Evolutionary conservation across 2,888 invertebrate species (phyloP), one percentile per base, ranked within the genome.

Genomic region (Clostera curtula): DNA sequence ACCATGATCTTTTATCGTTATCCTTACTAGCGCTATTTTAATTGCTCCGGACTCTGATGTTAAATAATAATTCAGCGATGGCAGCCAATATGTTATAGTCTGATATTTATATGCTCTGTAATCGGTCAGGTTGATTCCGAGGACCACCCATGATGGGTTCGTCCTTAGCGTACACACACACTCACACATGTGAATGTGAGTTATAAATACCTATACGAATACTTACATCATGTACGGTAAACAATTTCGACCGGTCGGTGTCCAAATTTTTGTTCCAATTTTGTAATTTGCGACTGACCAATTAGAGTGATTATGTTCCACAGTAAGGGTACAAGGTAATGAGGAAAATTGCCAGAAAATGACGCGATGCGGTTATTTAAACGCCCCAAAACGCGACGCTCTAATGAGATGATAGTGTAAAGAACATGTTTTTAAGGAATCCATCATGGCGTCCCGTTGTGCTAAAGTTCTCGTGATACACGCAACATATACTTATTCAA

Each of bases 81-180:
- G 52, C 53, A 40, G 52, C 49, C 52, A 58, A 62, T 48, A 34
- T 43, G 43, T 47, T 55, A 48, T 49, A 52, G 50, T 49, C 40
- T 48, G 49, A 44, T 49, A 48, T 49, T 60, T 73, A 71, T 71
- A 48, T 72, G 66, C 61, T 59, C 60, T 55, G 57, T 70, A 73
- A 71, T 67, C 69, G 70, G 56, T 53, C 63, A 63, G 56, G 53
- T 62, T 67, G 70, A 72, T 63, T 66, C 58, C 44, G 58, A 45
- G 65, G 83, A 83, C 83, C 83, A 82, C 83, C 82, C 83, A 82
- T 48, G 72, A 40, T 49, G 53, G 59, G 58, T 51, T 49, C 61
- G 53, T 60, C 67, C 56, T 57, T 57, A 52, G 34, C 39, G 36
- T 38, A 9, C 7, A 19, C 11, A 9, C 32, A 41, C 49, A 33